A percentile compares a stretch with the other conserved stretches of the same genome.
Conservation (phyloP, 2,888 invertebrate genomes). For the Pachymerium ferrugineum region DNA sequence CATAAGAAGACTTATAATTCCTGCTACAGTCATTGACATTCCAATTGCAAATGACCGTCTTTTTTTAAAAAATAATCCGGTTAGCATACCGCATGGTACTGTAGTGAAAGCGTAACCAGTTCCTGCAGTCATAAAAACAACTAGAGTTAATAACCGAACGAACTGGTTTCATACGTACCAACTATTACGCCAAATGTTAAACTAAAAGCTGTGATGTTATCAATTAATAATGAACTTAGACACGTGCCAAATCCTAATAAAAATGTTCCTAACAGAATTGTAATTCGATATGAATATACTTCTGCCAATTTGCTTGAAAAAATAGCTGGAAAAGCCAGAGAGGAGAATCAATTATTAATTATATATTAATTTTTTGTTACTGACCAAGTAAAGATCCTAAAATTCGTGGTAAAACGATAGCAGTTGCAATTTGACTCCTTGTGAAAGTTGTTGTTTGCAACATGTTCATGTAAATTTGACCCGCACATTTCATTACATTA, state of each 20-base stretch:
- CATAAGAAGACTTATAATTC: not conserved
- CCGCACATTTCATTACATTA: not conserved
- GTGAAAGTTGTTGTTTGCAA: not conserved
- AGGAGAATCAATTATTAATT: too few relatives aligned
- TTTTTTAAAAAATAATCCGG: not conserved
- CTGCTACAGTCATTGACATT: not conserved
- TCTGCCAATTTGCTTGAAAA: not conserved
- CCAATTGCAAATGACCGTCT: not conserved
- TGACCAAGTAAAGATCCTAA: not conserved
- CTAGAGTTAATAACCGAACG: not conserved
- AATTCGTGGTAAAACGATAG: not conserved
- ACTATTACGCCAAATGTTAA: not conserved
- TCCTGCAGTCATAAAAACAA: not conserved
- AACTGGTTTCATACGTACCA: too few relatives aligned
- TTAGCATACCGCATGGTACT: not conserved
- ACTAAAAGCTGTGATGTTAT: not conserved
- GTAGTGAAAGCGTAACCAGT: not conserved
- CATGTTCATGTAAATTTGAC: not conserved
- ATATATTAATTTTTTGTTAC: not conserved
- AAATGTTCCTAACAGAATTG: not conserved
- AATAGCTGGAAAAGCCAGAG: not conserved
- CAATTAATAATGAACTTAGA: not conserved
- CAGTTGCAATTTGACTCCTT: not conserved
- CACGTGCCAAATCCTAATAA: not conserved
- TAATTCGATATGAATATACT: not conserved